Percentiles rank a stretch among this genome's conserved stretches.
phyloP scores from a whole-genome alignment of 1,140 invertebrate genomes.

The Megathymus violae region DNA sequence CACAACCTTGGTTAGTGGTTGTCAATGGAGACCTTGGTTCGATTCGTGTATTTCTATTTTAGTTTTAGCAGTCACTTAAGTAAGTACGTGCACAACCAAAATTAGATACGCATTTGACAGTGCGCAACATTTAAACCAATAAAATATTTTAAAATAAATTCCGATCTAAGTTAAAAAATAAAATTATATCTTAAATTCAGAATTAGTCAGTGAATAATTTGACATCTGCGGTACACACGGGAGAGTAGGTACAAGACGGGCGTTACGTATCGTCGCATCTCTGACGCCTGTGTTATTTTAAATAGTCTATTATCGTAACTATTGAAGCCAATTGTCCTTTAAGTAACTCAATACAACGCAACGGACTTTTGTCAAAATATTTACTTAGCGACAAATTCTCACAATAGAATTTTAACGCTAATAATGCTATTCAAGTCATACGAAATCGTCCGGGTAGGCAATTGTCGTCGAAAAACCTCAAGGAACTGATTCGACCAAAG shows the following conservation, averaged over 20 bases:
- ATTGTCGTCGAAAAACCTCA: conserved; percentile 61
- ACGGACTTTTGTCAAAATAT: conserved; percentile 80
- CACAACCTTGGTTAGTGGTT: too few relatives aligned
- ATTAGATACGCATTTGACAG: too few relatives aligned
- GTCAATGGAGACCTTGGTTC: too few relatives aligned
- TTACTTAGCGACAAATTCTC: conserved; percentile 64
- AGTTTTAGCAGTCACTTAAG: too few relatives aligned
- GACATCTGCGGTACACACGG: neutral
- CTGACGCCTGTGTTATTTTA: conserved; percentile 49
- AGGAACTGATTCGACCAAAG: conserved; percentile 10
- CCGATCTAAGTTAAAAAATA: too few relatives aligned
- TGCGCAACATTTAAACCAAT: too few relatives aligned
- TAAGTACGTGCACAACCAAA: too few relatives aligned
- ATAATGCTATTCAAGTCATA: conserved; percentile 70
- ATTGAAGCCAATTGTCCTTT: conserved; percentile 64
- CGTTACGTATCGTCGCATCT: conserved; percentile 34
- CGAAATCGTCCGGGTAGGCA: conserved; percentile 51
- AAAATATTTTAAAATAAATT: too few relatives aligned
- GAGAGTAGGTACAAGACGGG: too few relatives aligned
- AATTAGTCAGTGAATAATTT: too few relatives aligned
- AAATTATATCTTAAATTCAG: too few relatives aligned
- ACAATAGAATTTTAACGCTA: conserved; percentile 70
- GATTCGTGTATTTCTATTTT: too few relatives aligned
- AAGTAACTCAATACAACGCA: conserved; percentile 73
- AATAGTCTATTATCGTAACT: conserved; percentile 51